Conservation (phyloP, 2,888 invertebrate genomes). For the Siphlonurus alternatus region DNA sequence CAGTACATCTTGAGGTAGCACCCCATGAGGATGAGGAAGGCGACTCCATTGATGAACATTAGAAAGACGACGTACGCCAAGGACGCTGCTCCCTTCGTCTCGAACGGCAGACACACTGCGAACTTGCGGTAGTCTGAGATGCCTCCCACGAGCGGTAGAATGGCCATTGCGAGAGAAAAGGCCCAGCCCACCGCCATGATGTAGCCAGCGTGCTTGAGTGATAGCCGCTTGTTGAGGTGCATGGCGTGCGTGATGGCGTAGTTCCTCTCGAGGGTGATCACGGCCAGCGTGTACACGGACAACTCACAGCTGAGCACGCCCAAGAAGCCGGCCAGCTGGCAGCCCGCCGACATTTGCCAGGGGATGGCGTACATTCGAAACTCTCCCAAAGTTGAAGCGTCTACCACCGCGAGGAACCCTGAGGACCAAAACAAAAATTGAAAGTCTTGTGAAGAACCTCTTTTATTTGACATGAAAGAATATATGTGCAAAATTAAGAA, state of each 20-base stretch:
- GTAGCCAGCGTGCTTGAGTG: constrained; percentile 74
- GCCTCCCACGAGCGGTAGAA: constrained; percentile 75
- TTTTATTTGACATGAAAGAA: constrained; percentile 5
- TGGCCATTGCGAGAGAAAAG: constrained; percentile 71
- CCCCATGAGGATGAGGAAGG: constrained; percentile 86
- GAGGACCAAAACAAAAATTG: constrained; percentile 14
- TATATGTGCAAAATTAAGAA: too few relatives aligned
- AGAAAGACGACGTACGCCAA: constrained; percentile 78
- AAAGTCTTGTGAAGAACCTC: not conserved
- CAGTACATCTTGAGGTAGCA: constrained; percentile 97
- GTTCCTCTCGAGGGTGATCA: constrained; percentile 88
- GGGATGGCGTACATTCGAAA: constrained; percentile 92
- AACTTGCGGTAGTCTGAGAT: constrained; percentile 81
- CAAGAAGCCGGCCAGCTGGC: constrained; percentile 86
- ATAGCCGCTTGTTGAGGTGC: constrained; percentile 85
- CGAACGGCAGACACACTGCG: constrained; percentile 92
- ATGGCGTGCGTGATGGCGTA: constrained; percentile 97
- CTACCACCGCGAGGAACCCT: constrained; percentile 89
- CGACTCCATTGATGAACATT: constrained; percentile 82
- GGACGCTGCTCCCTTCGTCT: constrained; percentile 61
- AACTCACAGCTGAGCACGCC: constrained; percentile 88
- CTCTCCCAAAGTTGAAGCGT: constrained; percentile 88
- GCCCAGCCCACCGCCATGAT: constrained; percentile 91
- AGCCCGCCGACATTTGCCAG: constrained; percentile 92
- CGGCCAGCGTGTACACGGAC: constrained; percentile 88